phyloP scores from a whole-genome alignment of 2,113 vertebrate species.

The Loxodonta africana region DNA sequence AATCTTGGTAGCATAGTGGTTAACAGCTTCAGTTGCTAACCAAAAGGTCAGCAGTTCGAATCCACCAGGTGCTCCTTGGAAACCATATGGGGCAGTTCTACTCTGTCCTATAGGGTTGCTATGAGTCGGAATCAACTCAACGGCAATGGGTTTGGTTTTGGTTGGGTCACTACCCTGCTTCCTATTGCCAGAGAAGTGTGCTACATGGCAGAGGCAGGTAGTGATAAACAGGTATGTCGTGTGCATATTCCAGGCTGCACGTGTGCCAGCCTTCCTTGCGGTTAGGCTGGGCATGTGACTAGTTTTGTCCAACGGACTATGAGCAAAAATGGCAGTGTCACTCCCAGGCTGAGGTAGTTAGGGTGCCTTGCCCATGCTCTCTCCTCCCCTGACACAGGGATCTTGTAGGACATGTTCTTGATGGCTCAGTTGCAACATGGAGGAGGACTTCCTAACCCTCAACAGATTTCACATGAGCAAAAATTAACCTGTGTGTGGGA shows the following conservation, averaged over 20 bases:
- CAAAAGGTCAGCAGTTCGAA: too few relatives aligned
- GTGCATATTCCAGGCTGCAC: too few relatives aligned
- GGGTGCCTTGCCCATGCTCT: background rate
- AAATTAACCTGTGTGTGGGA: background rate
- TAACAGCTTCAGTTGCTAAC: too few relatives aligned
- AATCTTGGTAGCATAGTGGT: too few relatives aligned
- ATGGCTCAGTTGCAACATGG: background rate
- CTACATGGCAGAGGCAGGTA: background rate
- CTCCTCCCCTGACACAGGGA: background rate
- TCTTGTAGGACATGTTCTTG: background rate
- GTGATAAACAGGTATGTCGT: background rate
- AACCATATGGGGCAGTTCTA: too few relatives aligned
- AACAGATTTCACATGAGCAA: background rate
- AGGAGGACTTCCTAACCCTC: background rate
- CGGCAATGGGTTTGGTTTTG: too few relatives aligned
- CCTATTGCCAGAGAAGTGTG: too few relatives aligned
- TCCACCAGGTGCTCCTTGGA: too few relatives aligned
- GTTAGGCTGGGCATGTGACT: background rate
- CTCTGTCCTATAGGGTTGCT: too few relatives aligned
- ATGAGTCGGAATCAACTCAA: too few relatives aligned
- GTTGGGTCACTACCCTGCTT: too few relatives aligned
- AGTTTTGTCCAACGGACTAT: background rate
- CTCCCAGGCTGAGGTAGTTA: background rate
- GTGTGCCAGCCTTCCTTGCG: background rate
- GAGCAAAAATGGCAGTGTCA: background rate